Base-by-base conservation (phyloP, 2,888 invertebrate species). In the Malacosoma neustria region DNA sequence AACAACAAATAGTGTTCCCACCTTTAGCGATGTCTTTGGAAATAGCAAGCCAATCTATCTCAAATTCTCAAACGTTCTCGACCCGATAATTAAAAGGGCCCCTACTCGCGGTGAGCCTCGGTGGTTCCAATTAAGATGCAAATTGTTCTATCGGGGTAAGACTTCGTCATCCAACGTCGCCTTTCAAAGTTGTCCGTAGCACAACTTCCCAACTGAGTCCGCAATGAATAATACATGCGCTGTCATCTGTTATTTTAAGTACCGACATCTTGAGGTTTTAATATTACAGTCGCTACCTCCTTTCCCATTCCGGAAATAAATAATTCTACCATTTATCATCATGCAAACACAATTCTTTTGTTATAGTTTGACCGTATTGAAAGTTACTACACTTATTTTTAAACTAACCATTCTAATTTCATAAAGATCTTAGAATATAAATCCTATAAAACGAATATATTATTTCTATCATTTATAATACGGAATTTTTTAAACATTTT, bases 161-260 rank as follows among this genome's bases (percentile, higher is more conserved):
- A 22, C 22, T 22, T 22, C 22, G 22, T 22, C 22, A 22, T 22
- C 22, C 22, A 22, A 22, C 22, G 22, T 22, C 57, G 55, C 60
- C 58, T 65, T 57, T 48, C 54, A 54, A 67, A 70, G 55, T 72
- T 68, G 68, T 68, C 67, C 58, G 60, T 9, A 2, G 22, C 22
- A 4, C 22, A 22, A 22, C 22, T 22, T 22, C 22, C 22, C 22
- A 22, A 22, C 22, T 22, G 22, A 60, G 56, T 58, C 43, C 51
- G 46, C 63, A 49, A 69, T 79, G 79, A 77, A 79, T 79, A 71
- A 79, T 64, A 69, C 72, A 77, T 76, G 48, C 52, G 41, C 59
- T 63, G 71, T 68, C 76, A 75, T 73, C 69, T 73, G 69, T 71
- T 68, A 73, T 73, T 70, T 74, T 69, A 72, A 72, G 72, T 14